Evolutionary conservation across 2,797 vertebrate species (phyloP).

Genomic region (Urosaurus nigricauda): DNA sequence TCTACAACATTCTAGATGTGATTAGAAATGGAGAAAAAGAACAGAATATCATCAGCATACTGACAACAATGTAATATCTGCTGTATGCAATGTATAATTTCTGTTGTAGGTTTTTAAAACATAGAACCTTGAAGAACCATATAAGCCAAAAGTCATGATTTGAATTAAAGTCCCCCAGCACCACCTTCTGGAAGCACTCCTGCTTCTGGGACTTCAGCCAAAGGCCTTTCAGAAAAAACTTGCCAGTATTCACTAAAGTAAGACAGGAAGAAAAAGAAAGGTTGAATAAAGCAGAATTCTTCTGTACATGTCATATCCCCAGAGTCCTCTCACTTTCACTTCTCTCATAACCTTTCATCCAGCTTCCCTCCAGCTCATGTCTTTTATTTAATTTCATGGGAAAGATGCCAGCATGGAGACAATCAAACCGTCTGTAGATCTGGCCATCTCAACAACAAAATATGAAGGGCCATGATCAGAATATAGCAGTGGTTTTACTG

Average conservation of each 20-base stretch:
- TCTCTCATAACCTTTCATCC: constrained; percentile 27
- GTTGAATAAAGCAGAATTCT: constrained; percentile 19
- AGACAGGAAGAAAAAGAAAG: constrained; percentile 18
- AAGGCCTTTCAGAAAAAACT: constrained; percentile 10
- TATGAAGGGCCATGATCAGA: constrained; percentile 8
- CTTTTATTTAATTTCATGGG: constrained; percentile 45
- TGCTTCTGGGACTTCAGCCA: not conserved
- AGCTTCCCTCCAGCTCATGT: not conserved
- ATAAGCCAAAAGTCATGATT: not conserved
- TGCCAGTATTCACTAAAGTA: not conserved
- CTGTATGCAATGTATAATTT: not conserved
- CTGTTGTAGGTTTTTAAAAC: not conserved
- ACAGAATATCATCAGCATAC: too few species aligned
- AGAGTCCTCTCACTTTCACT: constrained; percentile 32
- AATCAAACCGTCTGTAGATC: constrained; percentile 38
- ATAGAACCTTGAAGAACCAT: not conserved
- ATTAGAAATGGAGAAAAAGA: not conserved
- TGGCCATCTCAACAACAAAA: constrained; percentile 46
- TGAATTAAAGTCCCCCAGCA: not conserved
- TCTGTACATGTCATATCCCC: constrained; percentile 9
- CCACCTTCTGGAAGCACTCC: constrained; percentile 6
- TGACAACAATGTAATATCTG: not conserved
- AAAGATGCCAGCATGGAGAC: constrained; percentile 40
- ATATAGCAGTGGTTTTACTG: not conserved
- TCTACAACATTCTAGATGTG: not conserved